Percentiles rank a stretch among this genome's conserved stretches.
Evolutionary conservation across 1,140 invertebrate species (phyloP).

Genomic region (Platyscapa corneri): DNA sequence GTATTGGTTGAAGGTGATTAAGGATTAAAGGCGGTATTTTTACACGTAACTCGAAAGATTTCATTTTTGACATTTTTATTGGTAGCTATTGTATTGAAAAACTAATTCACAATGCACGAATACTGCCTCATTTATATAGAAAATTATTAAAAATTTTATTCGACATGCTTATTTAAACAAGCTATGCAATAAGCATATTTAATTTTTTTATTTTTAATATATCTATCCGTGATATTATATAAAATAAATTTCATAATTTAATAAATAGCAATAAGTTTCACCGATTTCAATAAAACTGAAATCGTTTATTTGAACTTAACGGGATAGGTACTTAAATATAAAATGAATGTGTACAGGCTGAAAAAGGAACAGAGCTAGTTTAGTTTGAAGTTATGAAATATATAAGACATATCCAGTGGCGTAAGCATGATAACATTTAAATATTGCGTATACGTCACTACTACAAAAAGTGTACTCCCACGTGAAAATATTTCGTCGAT

Average conservation of each 20-base stretch:
- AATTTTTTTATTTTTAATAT: too few relatives aligned
- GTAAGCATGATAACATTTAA: constrained; percentile 19
- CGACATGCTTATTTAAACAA: neutral
- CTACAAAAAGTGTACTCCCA: neutral
- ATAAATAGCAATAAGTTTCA: too few relatives aligned
- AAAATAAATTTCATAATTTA: too few relatives aligned
- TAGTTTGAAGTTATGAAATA: constrained; percentile 1
- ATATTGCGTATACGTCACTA: neutral
- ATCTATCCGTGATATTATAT: too few relatives aligned
- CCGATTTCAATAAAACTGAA: too few relatives aligned
- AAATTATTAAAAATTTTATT: neutral
- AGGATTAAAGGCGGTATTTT: neutral
- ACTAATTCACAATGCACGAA: neutral
- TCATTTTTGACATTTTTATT: neutral
- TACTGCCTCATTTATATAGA: neutral
- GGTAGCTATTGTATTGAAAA: neutral
- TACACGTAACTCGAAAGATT: neutral
- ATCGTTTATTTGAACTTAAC: too few relatives aligned
- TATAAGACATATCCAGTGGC: neutral
- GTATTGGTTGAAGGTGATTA: neutral
- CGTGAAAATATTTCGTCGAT: neutral
- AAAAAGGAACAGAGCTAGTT: neutral
- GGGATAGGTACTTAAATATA: too few relatives aligned
- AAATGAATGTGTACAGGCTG: too few relatives aligned
- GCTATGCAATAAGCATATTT: too few relatives aligned